Percentiles rank a stretch among this genome's conserved stretches.
Conservation (phyloP, 1,140 invertebrate species). For the Diorhabda sublineata region DNA sequence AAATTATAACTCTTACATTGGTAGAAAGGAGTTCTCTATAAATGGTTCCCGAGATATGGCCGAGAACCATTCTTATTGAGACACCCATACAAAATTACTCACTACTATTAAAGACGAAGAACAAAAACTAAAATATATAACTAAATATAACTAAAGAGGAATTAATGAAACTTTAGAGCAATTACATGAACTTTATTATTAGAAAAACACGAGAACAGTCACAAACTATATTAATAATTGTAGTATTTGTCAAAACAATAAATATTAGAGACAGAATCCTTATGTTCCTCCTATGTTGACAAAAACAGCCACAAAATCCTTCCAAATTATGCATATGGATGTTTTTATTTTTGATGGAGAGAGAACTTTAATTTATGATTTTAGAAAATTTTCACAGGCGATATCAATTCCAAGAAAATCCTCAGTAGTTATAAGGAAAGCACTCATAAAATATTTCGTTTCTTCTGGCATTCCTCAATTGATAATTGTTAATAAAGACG, state of each 20-base stretch:
- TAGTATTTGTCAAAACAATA: not conserved
- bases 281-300: too few relatives aligned
- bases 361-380: not conserved
- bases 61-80: constrained; percentile 8
- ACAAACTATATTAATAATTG: constrained; percentile 22
- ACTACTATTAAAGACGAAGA: constrained; percentile 7
- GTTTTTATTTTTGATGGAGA: not conserved
- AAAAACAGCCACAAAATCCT: not conserved
- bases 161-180: constrained; percentile 16
- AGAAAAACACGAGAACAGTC: constrained; percentile 12
- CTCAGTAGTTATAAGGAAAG: not conserved
- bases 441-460: not conserved
- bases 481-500: constrained; percentile 18
- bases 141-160: not conserved
- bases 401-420: not conserved
- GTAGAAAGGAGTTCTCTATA: too few relatives aligned
- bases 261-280: not conserved
- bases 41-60: not conserved
- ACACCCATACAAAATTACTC: constrained; percentile 10
- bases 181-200: constrained; percentile 23
- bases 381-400: constrained; percentile 5
- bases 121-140: constrained; percentile 10
- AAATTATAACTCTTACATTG: too few relatives aligned
- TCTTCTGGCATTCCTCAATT: constrained; percentile 10
- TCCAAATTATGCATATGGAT: constrained; percentile 5